Evolutionary conservation across 2,113 vertebrate genomes (phyloP), one percentile per base, ranked within the genome.

Genomic region (Pachycephala philippinensis): DNA sequence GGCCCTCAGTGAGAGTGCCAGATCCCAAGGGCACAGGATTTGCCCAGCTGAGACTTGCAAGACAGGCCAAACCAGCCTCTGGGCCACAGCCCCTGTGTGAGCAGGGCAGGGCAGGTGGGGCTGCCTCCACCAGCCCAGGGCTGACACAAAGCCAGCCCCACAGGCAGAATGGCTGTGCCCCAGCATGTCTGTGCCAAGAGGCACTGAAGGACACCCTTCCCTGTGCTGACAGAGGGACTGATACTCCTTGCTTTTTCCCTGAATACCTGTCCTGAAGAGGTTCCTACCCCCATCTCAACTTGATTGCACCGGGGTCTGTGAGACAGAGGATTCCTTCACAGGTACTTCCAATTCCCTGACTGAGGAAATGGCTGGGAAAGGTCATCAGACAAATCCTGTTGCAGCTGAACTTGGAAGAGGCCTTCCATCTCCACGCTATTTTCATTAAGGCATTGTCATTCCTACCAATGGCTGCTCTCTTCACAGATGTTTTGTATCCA

Each of bases 91-190:
- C 50, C 12, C 16, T 39, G 10, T 8, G 44, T 6, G 14, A 91
- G 52, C 33, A 81, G 47, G 13, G 4, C 16, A 50, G 39, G 31
- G 39, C 20, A 42, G 60, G 39, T 4, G 42, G 60, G 47, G n/a
- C 52, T 49, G 42, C 28, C 39, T 78, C 23, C 60, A 19, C 12
- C 45, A 95, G 60, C 77, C 31, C 16, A 23, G 17, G 23, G 45
- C 30, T 31, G 11, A 35, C 40, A 44, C 27, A 70, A 30, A 52
- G 35, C 33, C 74, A 84, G 39, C 21, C 15, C 30, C 54, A 14
- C 40, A 31, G 3, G 3, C 22, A 69, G 59, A 23, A 52, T 10
- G 14, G 37, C 54, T 8, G 0, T 74, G n/a, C 6, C 31, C 6
- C 31, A 50, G 21, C 1, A 0, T 4, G 4, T 31, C 45, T 74